Evolutionary conservation across 1,140 invertebrate genomes (phyloP).

Genomic region (Atta texana): DNA sequence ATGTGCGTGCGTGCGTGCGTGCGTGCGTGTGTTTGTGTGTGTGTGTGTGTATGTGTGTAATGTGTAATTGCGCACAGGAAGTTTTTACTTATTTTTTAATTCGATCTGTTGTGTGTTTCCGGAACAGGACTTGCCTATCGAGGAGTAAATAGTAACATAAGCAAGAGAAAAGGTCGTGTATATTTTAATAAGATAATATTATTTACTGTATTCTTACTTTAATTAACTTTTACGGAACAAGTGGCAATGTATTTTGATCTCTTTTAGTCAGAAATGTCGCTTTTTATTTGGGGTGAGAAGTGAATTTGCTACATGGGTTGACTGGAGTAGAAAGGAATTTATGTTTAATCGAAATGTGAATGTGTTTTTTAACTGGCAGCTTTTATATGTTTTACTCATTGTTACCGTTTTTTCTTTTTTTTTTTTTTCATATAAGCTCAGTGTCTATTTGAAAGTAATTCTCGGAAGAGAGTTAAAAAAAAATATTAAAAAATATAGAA

Average conservation of each 20-base stretch:
- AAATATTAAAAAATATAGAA: neutral
- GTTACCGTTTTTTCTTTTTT: conserved; percentile 76
- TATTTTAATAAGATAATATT: conserved; percentile 84
- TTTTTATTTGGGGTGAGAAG: conserved; percentile 83
- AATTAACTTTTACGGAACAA: conserved; percentile 87
- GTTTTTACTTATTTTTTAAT: conserved; percentile 74
- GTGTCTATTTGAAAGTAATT: conserved; percentile 28
- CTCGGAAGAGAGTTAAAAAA: neutral
- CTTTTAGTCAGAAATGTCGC: conserved; percentile 89
- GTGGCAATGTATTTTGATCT: conserved; percentile 92
- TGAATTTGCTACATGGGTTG: conserved; percentile 79
- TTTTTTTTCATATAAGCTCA: conserved; percentile 60
- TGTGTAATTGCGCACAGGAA: conserved; percentile 25
- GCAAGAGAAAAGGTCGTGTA: conserved; percentile 78
- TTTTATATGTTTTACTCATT: conserved; percentile 84
- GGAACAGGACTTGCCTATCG: conserved; percentile 81
- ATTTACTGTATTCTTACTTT: conserved; percentile 86
- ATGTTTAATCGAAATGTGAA: conserved; percentile 69
- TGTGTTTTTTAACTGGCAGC: conserved; percentile 83
- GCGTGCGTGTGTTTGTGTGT: too few relatives aligned
- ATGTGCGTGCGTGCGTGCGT: too few relatives aligned
- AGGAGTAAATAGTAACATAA: conserved; percentile 78
- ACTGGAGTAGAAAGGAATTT: conserved; percentile 77
- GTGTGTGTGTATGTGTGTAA: too few relatives aligned
- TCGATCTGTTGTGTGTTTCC: conserved; percentile 78